Base-by-base conservation (phyloP, 2,888 invertebrate genomes). In the Sthenelais limicola region DNA sequence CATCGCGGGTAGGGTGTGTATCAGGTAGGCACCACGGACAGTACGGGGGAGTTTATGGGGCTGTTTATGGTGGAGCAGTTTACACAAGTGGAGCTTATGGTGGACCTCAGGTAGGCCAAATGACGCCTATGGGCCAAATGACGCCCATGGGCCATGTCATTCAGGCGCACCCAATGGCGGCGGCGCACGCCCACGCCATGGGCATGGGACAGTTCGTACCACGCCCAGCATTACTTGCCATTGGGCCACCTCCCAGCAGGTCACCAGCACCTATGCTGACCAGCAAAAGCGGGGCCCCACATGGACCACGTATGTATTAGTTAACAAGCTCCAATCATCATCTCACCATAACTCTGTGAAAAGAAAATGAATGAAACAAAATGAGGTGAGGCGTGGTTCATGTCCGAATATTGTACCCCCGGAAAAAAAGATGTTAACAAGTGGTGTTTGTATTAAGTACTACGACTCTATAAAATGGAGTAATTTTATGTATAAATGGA, bases 1-100 rank as follows among this genome's bases (percentile, higher is more conserved):
- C 62, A 15, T 35, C 62, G 62, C 62, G 38, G 21, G 12, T 38
- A 24, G 62, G 62, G 62, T 62, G 62, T 62, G 18, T 62, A 28
- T n/a, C n/a, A n/a, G 62, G 62, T 26, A 43, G 62, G 43, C 62
- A 62, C 38, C 43, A 62, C 62, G 62, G 62, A 9, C 62, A 62
- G 62, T 62, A 62, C 38, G 62, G 62, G 24, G 62, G 62, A 21
- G 62, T 62, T 3, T 62, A 62, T 43, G 62, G 62, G 24, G 62
- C 62, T 26, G 62, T 62, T 24, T 62, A 62, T 26, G 62, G 62
- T 4, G 62, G 62, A 15, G 38, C 35, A 3, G 62, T 62, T 12
- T 62, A 62, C 62, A n/a, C n/a, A n/a, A 28, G 38, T 24, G 62
- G 38, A 24, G 56, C 56, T 7, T 28, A 32, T 5, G 62, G 62